Conservation (phyloP, 2,888 invertebrate species). For the Pterostichus niger region DNA sequence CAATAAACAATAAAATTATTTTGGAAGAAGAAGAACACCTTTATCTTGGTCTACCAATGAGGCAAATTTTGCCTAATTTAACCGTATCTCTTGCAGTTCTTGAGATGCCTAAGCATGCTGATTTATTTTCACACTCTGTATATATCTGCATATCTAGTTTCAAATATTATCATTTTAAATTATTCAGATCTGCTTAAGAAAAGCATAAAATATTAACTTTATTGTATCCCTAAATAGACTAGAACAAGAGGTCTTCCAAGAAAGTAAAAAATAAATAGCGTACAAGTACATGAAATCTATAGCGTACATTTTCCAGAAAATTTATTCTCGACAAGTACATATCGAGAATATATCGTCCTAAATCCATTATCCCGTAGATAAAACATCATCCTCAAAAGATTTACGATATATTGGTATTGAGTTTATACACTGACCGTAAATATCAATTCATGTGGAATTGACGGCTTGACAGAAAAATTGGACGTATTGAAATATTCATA, state of each 20-base stretch:
- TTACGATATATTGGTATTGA: constrained; percentile 55
- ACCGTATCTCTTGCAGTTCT: no score
- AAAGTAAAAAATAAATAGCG: constrained; percentile 15
- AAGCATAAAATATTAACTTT: no score
- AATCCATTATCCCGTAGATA: constrained; percentile 56
- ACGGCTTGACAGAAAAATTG: constrained; percentile 59
- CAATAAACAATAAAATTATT: no score
- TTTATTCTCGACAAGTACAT: constrained; percentile 47
- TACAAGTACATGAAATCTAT: constrained; percentile 28
- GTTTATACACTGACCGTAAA: constrained; percentile 56
- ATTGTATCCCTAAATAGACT: no score
- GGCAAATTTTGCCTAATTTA: no score
- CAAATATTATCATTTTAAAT: no score
- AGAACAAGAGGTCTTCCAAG: not conserved
- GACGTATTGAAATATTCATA: constrained; percentile 49
- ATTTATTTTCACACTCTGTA: no score
- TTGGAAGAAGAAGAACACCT: no score
- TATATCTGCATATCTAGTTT: no score
- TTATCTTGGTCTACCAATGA: no score
- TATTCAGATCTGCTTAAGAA: no score
- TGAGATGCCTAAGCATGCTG: no score
- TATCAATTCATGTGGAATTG: constrained; percentile 60
- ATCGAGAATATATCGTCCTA: constrained; percentile 48
- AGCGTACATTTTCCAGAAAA: constrained; percentile 28
- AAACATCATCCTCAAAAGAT: constrained; percentile 40